Evolutionary conservation across 2,797 vertebrate species (phyloP).

Genomic region (Eospalax fontanierii): DNA sequence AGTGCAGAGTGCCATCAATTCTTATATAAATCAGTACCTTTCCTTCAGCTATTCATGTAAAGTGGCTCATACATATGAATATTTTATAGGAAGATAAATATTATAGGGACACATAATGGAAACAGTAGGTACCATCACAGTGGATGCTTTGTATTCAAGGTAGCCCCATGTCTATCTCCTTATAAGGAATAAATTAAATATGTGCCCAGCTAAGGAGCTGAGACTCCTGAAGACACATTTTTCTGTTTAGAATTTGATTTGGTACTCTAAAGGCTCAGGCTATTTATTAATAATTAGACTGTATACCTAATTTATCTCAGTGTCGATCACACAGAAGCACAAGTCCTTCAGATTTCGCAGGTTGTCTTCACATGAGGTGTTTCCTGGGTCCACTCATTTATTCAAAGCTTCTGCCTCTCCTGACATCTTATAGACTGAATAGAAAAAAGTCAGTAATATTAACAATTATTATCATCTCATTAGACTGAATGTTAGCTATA

Average conservation of each 20-base stretch:
- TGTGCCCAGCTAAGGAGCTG: background rate
- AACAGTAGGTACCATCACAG: background rate
- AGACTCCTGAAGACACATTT: background rate
- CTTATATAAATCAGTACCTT: background rate
- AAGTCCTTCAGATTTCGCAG: background rate
- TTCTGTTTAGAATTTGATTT: background rate
- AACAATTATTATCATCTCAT: background rate
- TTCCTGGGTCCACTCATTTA: background rate
- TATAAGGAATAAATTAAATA: constrained; percentile 30
- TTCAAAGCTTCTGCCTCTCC: background rate
- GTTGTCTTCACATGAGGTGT: background rate
- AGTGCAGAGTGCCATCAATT: background rate
- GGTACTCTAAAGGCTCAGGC: background rate
- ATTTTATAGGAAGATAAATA: constrained; percentile 6
- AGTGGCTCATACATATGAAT: background rate
- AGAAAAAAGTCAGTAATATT: background rate
- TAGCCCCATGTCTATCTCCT: background rate
- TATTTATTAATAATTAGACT: background rate
- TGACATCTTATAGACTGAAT: background rate
- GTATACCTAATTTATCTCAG: background rate
- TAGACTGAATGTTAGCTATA: background rate
- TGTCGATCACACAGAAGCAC: background rate
- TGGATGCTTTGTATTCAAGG: background rate
- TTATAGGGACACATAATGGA: background rate
- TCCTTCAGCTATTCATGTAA: constrained; percentile 16